Conservation (phyloP, 1,140 invertebrate genomes). For the Hirudo medicinalis region DNA sequence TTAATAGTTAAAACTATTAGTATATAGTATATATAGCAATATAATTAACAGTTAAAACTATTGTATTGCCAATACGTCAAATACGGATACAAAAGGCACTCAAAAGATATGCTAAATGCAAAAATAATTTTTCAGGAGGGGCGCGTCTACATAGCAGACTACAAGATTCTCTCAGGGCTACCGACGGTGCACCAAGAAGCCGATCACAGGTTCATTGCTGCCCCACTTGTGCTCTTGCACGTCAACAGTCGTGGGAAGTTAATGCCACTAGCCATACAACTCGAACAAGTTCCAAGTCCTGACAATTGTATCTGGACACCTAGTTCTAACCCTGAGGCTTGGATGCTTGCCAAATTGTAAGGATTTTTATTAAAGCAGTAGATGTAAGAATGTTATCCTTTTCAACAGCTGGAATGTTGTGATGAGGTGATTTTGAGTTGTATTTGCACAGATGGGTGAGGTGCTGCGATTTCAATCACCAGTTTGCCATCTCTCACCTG, state of each 20-base stretch:
- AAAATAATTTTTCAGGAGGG: constrained; percentile 13
- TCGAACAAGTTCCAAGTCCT: constrained; percentile 15
- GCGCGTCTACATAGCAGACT: constrained; percentile 18
- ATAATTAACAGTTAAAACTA: no score
- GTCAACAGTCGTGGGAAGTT: neutral
- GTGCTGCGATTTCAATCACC: constrained; percentile 20
- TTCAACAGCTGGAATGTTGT: no score
- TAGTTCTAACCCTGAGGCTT: constrained; percentile 10
- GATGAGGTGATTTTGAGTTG: no score
- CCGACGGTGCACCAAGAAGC: constrained; percentile 14
- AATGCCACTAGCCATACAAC: constrained; percentile 20
- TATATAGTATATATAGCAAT: no score
- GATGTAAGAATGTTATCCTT: neutral
- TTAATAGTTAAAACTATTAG: no score
- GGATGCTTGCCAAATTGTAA: constrained; percentile 21
- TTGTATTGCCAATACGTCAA: no score
- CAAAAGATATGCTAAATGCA: no score
- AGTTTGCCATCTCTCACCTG: constrained; percentile 15
- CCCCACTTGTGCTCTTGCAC: constrained; percentile 16
- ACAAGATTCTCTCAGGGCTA: constrained; percentile 13
- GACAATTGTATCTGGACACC: constrained; percentile 17
- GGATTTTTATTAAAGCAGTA: neutral
- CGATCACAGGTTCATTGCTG: constrained; percentile 18
- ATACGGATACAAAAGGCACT: no score
- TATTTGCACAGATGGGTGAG: constrained; percentile 12